Evolutionary conservation across 2,113 vertebrate genomes (phyloP), one percentile per base, ranked within the genome.

Genomic region (Emydocephalus ijimae): DNA sequence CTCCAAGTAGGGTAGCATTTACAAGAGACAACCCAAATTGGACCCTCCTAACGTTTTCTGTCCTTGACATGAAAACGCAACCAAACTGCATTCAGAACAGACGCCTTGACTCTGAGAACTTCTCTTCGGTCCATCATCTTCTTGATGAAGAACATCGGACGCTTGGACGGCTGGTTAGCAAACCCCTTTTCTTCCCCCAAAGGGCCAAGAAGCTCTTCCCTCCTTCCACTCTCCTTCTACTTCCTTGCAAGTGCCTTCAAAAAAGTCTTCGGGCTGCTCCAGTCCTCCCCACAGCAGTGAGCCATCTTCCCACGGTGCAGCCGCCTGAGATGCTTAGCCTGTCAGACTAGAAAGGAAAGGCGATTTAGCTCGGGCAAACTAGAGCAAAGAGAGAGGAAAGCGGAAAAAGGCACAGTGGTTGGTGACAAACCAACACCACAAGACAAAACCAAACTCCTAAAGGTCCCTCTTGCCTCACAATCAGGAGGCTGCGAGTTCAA

Each of bases 31-130:
- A 93, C 94, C 34, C 89, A 92, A 95, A 93, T 94, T 86, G 92
- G 39, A 92, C 90, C 88, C 56, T 61, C 43, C 91, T 94, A 95
- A 96, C 92, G 96, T 91, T 93, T 96, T 95, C 96, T 87, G 15
- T 97, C 96, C 45, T 97, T 98, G 96, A 97, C 89, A 61, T 98
- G 96, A 98, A 96, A 96, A 90, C 95, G 93, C 45, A 26, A 74
- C 86, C 92, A 94, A 57, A 69, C 86, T 45, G 23, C 4, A 81
- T 55, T 54, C 69, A 91, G 26, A 15, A 23, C 12, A 4, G 20
- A 61, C 1, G 26, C 48, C 21, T 6, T 15, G 4, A 34, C n/a
- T 39, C 69, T 20, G n/a, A 81, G n/a, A 81, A 55, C 90, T 15
- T 57, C 61, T 56, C 52, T 74, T 48, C 48, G 4, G 55, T 43